Evolutionary conservation across 2,888 invertebrate genomes (phyloP), one percentile per base, ranked within the genome.

Genomic region (Ametastegia equiseti): DNA sequence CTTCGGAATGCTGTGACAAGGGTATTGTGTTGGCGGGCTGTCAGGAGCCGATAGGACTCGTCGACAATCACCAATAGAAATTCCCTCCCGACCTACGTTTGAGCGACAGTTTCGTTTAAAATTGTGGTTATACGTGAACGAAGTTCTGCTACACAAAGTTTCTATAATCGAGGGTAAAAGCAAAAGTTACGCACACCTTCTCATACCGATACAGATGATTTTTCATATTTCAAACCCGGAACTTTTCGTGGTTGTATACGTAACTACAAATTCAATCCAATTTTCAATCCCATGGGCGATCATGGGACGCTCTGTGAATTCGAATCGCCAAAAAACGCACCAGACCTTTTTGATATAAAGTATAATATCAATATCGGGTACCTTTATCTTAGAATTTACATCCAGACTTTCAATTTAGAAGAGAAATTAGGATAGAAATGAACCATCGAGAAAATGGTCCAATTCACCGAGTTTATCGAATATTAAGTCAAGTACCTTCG

Each of bases 61-160:
- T 54, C 75, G 54, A 54, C 75, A 54, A 75, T 75, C 75, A 15
- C 36, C 54, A 75, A 75, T 75, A 54, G 75, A 75, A 75, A 75
- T 54, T 75, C 75, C 45, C 19, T 75, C 75, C 45, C 19, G 19
- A 11, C 54, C 23, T 54, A 75, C 54, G 75, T 75, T 75, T 9
- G 50, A 75, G 54, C 23, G 75, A 75, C 54, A 45, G 75, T 50
- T 54, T 75, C 33, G 27, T 75, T 75, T 50, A 75, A 45, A 27
- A 13, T 54, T 33, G 50, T 36, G 13, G 54, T 75, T 19, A 71
- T 36, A 45, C 30, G 54, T 23, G 15, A 36, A n/a, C 36, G 15
- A 36, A n/a, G 19, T 54, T 75, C 36, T 33, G 13, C 30, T 30
- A 27, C 54, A 33, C 36, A 13, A 15, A 60, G 27, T 60, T 6